A percentile compares a stretch with the other conserved stretches of the same genome.
These are phyloP conservation scores for Coregonus sp. DNA, from an alignment of 2,797 vertebrate genomes.

Conservation along the genomic window DNA sequence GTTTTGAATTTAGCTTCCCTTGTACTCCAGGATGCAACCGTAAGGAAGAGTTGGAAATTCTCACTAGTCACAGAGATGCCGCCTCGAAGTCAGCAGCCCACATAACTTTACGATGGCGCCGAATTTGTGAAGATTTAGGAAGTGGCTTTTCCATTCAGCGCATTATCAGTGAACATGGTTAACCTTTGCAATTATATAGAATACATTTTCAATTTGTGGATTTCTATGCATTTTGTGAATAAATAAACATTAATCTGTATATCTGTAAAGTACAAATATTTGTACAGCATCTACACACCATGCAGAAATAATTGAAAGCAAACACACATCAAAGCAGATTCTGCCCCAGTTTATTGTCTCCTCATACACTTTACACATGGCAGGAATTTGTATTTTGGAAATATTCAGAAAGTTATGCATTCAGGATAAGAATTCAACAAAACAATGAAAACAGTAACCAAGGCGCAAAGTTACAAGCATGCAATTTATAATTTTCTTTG, in stretches of 20 bases:
- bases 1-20: constrained; percentile 34
- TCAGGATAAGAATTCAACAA: neutral
- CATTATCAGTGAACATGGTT: too few relatives aligned
- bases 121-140: constrained; percentile 50
- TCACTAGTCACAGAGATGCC: constrained; percentile 44
- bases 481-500: neutral
- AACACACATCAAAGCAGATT: neutral
- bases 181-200: too few relatives aligned
- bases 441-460: neutral
- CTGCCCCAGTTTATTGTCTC: neutral
- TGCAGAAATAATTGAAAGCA: too few relatives aligned
- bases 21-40: constrained; percentile 54
- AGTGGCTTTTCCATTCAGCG: constrained; percentile 42
- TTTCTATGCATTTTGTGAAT: too few relatives aligned
- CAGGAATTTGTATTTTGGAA: neutral
- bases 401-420: neutral
- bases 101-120: constrained; percentile 58
- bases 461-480: neutral
- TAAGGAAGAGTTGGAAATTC: constrained; percentile 34
- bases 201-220: too few relatives aligned
- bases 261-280: neutral
- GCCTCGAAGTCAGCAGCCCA: constrained; percentile 55
- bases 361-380: neutral
- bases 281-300: neutral
- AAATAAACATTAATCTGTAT: too few relatives aligned